These are phyloP conservation scores for Lordiphosa fenestrarum DNA, from an alignment of 2,888 invertebrate genomes.

Conservation along the genomic window DNA sequence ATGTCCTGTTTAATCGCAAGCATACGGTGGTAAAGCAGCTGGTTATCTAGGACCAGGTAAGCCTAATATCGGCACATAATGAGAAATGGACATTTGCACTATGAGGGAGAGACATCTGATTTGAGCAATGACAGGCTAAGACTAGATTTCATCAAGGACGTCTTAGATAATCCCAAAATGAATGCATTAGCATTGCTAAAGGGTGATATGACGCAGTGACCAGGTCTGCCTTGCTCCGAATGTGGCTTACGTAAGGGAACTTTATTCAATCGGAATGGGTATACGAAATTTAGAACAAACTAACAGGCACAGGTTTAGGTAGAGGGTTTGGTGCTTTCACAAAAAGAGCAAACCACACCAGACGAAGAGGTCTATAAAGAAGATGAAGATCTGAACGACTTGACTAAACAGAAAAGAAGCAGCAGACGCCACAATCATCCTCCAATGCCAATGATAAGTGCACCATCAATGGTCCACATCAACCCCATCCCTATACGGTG, in stretches of 20 bases:
- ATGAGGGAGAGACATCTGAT: conserved; percentile 92
- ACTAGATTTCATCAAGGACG: conserved; percentile 95
- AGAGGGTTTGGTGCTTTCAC: conserved; percentile 48
- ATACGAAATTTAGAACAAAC: conserved; percentile 62
- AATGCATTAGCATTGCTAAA: conserved; percentile 96
- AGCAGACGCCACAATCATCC: conserved; percentile 81
- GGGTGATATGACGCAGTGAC: conserved; percentile 90
- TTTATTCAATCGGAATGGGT: conserved; percentile 48
- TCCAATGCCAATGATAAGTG: conserved; percentile 68
- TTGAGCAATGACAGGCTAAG: conserved; percentile 90
- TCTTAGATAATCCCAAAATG: conserved; percentile 97
- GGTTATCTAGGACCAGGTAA: conserved; percentile 96
- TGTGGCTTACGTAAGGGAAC: conserved; percentile 48
- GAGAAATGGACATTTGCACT: conserved; percentile 90
- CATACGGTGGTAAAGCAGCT: conserved; percentile 94
- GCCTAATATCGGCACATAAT: no score
- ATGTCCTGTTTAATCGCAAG: conserved; percentile 95
- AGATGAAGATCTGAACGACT: conserved; percentile 58
- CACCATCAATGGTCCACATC: conserved; percentile 91
- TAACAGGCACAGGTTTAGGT: conserved; percentile 34
- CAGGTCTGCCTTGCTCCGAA: conserved; percentile 88
- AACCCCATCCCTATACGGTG: conserved; percentile 94
- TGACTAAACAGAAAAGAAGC: conserved; percentile 25
- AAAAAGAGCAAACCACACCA: neutral
- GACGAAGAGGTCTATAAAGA: conserved; percentile 39